phyloP scores from a whole-genome alignment of 2,797 vertebrate genomes.

The Enteromius viviparus region DNA sequence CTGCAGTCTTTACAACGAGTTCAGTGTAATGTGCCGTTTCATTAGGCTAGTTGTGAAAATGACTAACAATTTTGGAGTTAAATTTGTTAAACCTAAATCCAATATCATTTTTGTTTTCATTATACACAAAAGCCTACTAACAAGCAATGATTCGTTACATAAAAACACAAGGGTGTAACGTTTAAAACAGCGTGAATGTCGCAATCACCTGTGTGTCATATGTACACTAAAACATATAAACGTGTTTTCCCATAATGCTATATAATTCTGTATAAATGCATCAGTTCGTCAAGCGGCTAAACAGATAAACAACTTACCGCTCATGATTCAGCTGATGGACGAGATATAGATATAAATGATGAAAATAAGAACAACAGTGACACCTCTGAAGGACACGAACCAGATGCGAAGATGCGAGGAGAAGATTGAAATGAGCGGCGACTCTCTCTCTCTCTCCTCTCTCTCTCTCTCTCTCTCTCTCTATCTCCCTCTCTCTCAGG shows the following conservation, averaged over 20 bases:
- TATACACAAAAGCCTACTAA: neutral
- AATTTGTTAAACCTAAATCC: neutral
- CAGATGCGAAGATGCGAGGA: neutral
- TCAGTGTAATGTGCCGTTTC: neutral
- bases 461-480: neutral
- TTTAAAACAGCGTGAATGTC: neutral
- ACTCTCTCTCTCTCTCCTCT: neutral
- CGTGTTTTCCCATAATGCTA: neutral
- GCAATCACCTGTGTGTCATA: neutral
- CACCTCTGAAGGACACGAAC: neutral
- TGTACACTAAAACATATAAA: neutral
- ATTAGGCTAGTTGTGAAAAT: neutral
- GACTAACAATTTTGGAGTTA: neutral
- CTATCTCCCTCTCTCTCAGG: no score
- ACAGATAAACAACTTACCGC: neutral
- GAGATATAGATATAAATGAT: neutral
- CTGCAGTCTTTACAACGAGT: no score
- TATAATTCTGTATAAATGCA: neutral
- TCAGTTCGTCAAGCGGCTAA: no score
- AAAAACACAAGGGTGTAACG: neutral
- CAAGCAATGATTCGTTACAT: neutral
- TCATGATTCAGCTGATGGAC: constrained; percentile 15
- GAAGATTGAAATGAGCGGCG: neutral
- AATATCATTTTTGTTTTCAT: neutral
- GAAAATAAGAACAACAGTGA: neutral